Base-by-base conservation (phyloP, 2,113 vertebrate species). In the Platichthys flesus region DNA sequence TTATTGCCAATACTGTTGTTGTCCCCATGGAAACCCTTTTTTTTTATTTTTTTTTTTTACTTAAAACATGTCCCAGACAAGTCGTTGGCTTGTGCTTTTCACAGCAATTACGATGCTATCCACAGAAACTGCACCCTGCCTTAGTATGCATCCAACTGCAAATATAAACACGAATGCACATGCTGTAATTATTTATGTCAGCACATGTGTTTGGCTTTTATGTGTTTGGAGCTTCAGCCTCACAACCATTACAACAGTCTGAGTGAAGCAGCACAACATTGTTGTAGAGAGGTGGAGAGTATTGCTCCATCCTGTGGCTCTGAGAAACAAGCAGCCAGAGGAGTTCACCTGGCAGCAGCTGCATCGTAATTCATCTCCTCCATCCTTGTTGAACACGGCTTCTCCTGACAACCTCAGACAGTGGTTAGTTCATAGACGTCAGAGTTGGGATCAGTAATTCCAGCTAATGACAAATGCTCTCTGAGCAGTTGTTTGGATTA, bases 21-120 rank as follows among this genome's bases (percentile, higher is more conserved):
- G 69, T 90, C 66, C 0, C 82, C 87, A 80, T 88, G 87, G 89
- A 70, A 87, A 90, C 31, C 55, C 9, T 58, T 81, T 68, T 69
- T 78, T 81, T 66, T 74, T 78, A 0, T 26, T 28, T 4, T 28
- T 61, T 81, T 66, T 74, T 78, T 45, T 61, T 9, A 12, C 47
- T 71, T 76, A 31, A 78, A 88, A 66, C 71, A 57, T 2, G 47
- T 78, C 70, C 70, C 47, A 20, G 79, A 76, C 72, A 74, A 74
- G 76, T 85, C 7, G 68, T 81, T 83, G 81, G 64, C 63, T 75
- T 2, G 4, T 5, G 58, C 52, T 42, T 79, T 77, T 74, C 21
- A 63, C 59, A 69, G 71, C 71, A 90, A 85, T 86, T 81, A 76
- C 45, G 59, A 76, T 21, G 59, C 52, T 61, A 71, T 81, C 78